Percentiles rank a stretch among this genome's conserved stretches.
Conservation (phyloP, 2,113 vertebrate species). For the Plotosus lineatus region DNA sequence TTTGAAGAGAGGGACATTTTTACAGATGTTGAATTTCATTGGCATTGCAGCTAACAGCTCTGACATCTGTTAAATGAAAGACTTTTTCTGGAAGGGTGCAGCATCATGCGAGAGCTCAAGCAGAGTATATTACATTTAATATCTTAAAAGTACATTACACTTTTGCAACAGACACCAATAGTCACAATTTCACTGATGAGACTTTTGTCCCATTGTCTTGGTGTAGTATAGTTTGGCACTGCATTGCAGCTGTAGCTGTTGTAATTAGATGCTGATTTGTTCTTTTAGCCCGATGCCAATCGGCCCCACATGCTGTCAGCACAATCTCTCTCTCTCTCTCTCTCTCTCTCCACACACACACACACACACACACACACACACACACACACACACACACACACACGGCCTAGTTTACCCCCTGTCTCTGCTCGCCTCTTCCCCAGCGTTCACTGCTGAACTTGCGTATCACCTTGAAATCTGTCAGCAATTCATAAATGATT, state of each 20-base stretch:
- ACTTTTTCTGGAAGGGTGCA: not conserved
- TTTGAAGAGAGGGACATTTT: not conserved
- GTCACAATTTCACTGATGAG: constrained; percentile 8
- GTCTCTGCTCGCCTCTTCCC: not conserved
- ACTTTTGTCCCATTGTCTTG: constrained; percentile 19
- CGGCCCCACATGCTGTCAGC: constrained; percentile 15
- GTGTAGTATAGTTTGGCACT: constrained; percentile 18
- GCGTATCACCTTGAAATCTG: constrained; percentile 37
- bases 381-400: not conserved
- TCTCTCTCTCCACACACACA: not conserved
- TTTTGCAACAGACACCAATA: not conserved
- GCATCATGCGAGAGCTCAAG: not conserved
- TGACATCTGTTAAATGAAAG: not conserved
- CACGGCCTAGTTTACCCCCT: constrained; percentile 12
- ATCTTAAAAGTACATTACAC: not conserved
- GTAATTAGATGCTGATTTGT: constrained; percentile 46
- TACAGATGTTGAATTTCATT: not conserved
- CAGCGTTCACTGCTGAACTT: constrained; percentile 19
- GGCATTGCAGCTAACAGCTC: not conserved
- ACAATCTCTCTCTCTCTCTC: not conserved
- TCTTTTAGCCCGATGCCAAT: constrained; percentile 36
- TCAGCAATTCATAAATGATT: constrained; percentile 34
- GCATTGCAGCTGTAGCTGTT: constrained; percentile 25
- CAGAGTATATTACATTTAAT: not conserved
- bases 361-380: not conserved